A percentile compares a stretch with the other conserved stretches of the same genome.
Evolutionary conservation across 1,140 invertebrate genomes (phyloP).

Genomic region (Oreohelix idahoensis): DNA sequence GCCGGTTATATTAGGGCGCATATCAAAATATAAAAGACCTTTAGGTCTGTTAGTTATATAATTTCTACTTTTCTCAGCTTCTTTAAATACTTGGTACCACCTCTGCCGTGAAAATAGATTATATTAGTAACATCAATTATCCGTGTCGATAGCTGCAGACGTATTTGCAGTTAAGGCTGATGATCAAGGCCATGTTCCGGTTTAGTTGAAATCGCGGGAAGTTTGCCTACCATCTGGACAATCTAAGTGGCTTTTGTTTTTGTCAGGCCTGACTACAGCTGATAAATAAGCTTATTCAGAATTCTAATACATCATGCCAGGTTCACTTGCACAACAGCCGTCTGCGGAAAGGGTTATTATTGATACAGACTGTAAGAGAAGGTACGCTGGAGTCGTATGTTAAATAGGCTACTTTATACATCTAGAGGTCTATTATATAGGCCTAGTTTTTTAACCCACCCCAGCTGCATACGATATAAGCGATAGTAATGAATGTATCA

Average conservation of each 20-base stretch:
- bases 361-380: background rate
- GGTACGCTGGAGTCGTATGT: background rate
- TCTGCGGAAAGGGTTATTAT: background rate
- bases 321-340: background rate
- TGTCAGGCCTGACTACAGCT: background rate
- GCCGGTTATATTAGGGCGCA: no score
- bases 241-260: background rate
- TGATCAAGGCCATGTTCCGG: background rate
- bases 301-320: background rate
- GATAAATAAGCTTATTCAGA: background rate
- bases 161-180: background rate
- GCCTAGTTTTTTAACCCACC: no score
- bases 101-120: no score
- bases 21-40: no score
- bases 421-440: no score
- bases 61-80: no score
- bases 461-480: no score
- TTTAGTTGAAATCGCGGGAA: constrained; percentile 13
- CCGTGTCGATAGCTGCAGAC: constrained; percentile 4
- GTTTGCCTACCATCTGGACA: background rate
- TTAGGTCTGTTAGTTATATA: no score
- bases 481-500: no score
- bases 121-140: no score
- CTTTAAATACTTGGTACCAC: no score
- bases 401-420: no score